phyloP scores from a whole-genome alignment of 2,113 vertebrate genomes.

The Brachyistius frenatus region DNA sequence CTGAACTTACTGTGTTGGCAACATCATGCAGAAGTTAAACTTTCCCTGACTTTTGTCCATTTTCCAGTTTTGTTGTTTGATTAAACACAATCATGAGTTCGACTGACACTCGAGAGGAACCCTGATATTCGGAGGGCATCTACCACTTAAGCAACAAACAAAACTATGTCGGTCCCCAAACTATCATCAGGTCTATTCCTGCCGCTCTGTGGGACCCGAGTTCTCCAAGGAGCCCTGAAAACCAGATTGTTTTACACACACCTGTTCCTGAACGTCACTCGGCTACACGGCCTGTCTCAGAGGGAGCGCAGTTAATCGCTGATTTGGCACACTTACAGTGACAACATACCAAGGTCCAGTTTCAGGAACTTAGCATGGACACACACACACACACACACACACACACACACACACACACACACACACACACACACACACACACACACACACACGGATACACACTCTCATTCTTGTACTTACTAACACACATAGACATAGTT shows the following conservation, averaged over 20 bases:
- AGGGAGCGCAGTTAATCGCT: constrained; percentile 76
- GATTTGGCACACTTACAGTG: constrained; percentile 81
- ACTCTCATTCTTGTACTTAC: constrained; percentile 2
- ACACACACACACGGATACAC: constrained; percentile 12
- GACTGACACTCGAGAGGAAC: constrained; percentile 17
- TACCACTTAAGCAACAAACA: constrained; percentile 27
- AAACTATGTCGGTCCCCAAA: constrained; percentile 48
- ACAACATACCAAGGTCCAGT: constrained; percentile 80
- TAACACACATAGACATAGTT: constrained; percentile 8
- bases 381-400: constrained; percentile 19
- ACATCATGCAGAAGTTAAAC: too few relatives aligned
- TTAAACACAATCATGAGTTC: background rate
- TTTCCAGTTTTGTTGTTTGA: too few relatives aligned
- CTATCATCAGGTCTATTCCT: constrained; percentile 77
- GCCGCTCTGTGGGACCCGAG: constrained; percentile 48
- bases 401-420: constrained; percentile 10
- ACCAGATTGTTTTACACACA: constrained; percentile 75
- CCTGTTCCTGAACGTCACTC: constrained; percentile 74
- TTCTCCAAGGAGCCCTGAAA: constrained; percentile 64
- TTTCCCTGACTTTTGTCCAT: too few relatives aligned
- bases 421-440: constrained; percentile 13
- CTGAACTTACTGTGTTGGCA: too few relatives aligned
- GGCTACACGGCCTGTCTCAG: constrained; percentile 73
- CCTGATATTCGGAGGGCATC: constrained; percentile 17
- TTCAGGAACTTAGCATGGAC: constrained; percentile 59